Evolutionary conservation across 2,113 vertebrate genomes (phyloP).

Genomic region (Hippocampus guttulatus): DNA sequence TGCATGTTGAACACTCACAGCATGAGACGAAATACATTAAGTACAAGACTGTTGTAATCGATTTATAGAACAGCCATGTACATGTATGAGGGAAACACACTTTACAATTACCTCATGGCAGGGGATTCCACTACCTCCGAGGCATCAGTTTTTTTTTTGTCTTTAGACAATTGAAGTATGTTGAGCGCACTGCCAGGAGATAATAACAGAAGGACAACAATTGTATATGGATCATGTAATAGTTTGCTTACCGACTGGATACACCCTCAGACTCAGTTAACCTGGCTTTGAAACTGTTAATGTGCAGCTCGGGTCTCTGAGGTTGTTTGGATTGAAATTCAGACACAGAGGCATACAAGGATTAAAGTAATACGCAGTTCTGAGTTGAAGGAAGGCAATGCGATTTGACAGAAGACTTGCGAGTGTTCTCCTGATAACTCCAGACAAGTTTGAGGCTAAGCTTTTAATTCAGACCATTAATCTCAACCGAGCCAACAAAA

Average conservation of each 20-base stretch:
- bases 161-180: conserved; percentile 34
- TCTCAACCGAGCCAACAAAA: conserved; percentile 9
- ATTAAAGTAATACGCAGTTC: conserved; percentile 1
- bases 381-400: conserved; percentile 2
- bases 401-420: conserved; percentile 4
- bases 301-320: background rate
- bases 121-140: conserved; percentile 44
- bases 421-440: background rate
- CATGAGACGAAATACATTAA: conserved; percentile 77
- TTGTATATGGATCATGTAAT: conserved; percentile 39
- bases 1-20: conserved; percentile 86
- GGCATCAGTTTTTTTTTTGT: conserved; percentile 51
- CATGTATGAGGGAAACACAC: conserved; percentile 53
- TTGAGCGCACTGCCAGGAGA: conserved; percentile 15
- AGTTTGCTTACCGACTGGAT: conserved; percentile 24
- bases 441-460: background rate
- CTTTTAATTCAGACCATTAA: conserved; percentile 17
- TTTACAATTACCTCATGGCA: conserved; percentile 39
- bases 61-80: conserved; percentile 71
- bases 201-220: conserved; percentile 37
- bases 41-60: conserved; percentile 75
- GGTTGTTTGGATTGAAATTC: background rate
- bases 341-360: background rate
- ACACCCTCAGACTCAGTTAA: background rate
- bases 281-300: background rate